Evolutionary conservation across 2,113 vertebrate genomes (phyloP).

Genomic region (Prunella himalayana): DNA sequence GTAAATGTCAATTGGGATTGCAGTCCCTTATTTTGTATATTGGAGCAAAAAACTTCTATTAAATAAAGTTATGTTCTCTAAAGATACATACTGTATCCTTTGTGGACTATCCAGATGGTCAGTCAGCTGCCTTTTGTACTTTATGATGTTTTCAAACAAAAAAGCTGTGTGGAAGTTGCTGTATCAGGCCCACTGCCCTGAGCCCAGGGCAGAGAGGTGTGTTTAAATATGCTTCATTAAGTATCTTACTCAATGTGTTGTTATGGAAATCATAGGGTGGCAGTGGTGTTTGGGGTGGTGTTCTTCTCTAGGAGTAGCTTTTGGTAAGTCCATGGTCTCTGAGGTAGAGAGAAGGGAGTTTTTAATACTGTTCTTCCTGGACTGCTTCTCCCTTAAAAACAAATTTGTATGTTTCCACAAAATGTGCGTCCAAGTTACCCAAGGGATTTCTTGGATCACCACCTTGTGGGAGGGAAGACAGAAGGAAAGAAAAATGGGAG

Average conservation of each 20-base stretch:
- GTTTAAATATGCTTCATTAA: not conserved
- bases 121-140: not conserved
- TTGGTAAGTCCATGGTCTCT: not conserved
- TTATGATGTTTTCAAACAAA: not conserved
- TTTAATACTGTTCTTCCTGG: not conserved
- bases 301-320: not conserved
- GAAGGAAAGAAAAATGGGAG: not conserved
- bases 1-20: constrained; percentile 68
- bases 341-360: not conserved
- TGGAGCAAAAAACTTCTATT: constrained; percentile 83
- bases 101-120: constrained; percentile 20
- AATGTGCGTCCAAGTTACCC: accelerated
- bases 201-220: not conserved
- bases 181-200: not conserved
- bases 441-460: accelerated
- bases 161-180: not conserved
- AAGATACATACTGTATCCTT: constrained; percentile 59
- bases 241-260: not conserved
- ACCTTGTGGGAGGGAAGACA: not conserved
- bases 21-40: constrained; percentile 75
- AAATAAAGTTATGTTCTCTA: constrained; percentile 84
- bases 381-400: not conserved
- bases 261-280: not conserved
- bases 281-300: not conserved
- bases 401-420: not conserved